phyloP scores from a whole-genome alignment of 2,797 vertebrate genomes.

The Pangasius sanitwongsei region DNA sequence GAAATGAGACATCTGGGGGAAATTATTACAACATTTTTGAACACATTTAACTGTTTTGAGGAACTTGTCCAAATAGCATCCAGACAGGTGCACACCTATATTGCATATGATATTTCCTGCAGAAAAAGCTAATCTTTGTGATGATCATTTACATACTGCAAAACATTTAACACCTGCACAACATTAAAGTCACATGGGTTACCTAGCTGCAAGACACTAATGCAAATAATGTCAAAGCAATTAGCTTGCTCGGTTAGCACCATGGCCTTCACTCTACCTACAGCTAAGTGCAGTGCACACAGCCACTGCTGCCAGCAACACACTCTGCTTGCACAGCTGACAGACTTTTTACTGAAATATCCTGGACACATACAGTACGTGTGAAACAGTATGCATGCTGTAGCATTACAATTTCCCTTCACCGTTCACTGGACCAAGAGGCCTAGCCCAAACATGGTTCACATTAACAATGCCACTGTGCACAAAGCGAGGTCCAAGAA shows the following conservation, averaged over 20 bases:
- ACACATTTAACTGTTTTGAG: not conserved
- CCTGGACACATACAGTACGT: not conserved
- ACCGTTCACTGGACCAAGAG: too few species aligned
- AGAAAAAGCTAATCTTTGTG: not conserved
- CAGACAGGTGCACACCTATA: not conserved
- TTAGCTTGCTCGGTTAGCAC: not conserved
- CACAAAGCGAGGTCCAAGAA: not conserved
- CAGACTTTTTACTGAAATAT: not conserved
- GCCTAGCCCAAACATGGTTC: too few species aligned
- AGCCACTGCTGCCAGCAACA: not conserved
- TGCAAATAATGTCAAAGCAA: not conserved
- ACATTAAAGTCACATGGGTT: not conserved
- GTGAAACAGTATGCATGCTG: not conserved
- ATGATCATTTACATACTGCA: not conserved
- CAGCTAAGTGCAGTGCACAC: constrained; percentile 8
- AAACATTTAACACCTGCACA: constrained; percentile 13
- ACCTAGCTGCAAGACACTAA: not conserved
- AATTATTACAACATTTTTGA: not conserved
- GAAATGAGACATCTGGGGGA: not conserved
- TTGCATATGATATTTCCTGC: not conserved
- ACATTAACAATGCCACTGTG: not conserved
- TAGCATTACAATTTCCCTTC: not conserved
- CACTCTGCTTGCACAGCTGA: constrained; percentile 9
- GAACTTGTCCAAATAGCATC: not conserved
- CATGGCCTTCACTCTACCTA: not conserved